Base-by-base conservation (phyloP, 2,797 vertebrate species). In the Intellagama lesueurii region DNA sequence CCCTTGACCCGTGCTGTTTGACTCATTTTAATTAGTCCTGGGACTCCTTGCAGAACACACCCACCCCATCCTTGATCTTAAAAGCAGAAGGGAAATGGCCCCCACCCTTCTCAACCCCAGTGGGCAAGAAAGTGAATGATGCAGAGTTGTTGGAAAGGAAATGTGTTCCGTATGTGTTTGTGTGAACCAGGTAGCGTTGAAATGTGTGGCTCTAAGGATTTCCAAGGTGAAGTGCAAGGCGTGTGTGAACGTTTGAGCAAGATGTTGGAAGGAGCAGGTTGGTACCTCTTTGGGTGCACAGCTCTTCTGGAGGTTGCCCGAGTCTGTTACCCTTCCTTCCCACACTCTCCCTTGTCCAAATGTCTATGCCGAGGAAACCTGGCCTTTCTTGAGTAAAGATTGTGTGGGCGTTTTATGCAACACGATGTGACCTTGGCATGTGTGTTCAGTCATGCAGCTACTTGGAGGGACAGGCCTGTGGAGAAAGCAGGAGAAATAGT, bases 1-100 rank as follows among this genome's bases (percentile, higher is more conserved):
- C 77, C 85, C 16, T 83, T 78, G 68, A 44, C 16, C 17, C 32
- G 56, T 28, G 72, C 64, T n/a, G 52, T 90, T 76, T 77, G 80
- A 83, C 32, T 77, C 35, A 76, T 83, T 86, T 11, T n/a, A 82
- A 86, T 44, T n/a, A 66, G 28, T 69, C 66, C 28, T 82, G 84
- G 73, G n/a, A 26, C 32, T 77, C 47, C 70, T 89, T 32, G 60
- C n/a, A 52, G 32, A 12, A 30, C 68, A 49, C 28, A 40, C 8
- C 14, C 26, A 1, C 49, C 9, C 8, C 49, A 22, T 12, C 32
- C 14, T 60, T 69, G 60, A 12, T 14, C 14, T 56, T 52, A 78
- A 83, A 77, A n/a, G n/a, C 32, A 77, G 49, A 52, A 28, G 80
- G n/a, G 32, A 44, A 60, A 88, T n/a, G 49, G 24, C 47, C 24